These are phyloP conservation scores for Chymomyza amoena DNA, from an alignment of 2,888 invertebrate species.

Conservation along the genomic window DNA sequence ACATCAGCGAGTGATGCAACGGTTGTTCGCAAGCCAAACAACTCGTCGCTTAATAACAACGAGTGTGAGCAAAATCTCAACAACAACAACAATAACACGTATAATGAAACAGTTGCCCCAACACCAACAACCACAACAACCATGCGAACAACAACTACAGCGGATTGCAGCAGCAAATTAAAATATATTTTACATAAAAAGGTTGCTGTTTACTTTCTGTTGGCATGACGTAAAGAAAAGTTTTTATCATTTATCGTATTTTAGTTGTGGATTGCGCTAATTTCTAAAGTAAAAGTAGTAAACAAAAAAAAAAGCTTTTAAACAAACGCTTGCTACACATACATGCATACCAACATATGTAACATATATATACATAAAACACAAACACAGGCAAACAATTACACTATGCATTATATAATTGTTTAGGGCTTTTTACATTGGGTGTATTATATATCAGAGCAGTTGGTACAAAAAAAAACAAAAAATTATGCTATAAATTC, in stretches of 20 bases:
- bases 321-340: neutral
- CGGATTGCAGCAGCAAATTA: conserved; percentile 59
- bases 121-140: conserved; percentile 24
- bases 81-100: conserved; percentile 33
- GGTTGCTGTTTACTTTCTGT: conserved; percentile 62
- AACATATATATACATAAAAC: neutral
- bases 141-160: conserved; percentile 14
- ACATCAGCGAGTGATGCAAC: conserved; percentile 31
- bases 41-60: conserved; percentile 63
- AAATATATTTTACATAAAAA: conserved; percentile 68
- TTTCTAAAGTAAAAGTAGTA: neutral
- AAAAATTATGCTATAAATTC: neutral
- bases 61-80: conserved; percentile 18
- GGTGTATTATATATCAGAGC: neutral
- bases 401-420: conserved; percentile 21
- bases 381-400: conserved; percentile 13
- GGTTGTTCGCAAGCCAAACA: conserved; percentile 28
- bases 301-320: neutral
- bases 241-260: conserved; percentile 2
- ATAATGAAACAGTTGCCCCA: conserved; percentile 22
- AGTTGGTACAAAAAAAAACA: neutral
- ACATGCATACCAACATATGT: neutral
- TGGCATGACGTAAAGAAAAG: conserved; percentile 53
- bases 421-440: conserved; percentile 28
- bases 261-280: no score